Base-by-base conservation (phyloP, 2,888 invertebrate genomes). In the Melieria omissa region DNA sequence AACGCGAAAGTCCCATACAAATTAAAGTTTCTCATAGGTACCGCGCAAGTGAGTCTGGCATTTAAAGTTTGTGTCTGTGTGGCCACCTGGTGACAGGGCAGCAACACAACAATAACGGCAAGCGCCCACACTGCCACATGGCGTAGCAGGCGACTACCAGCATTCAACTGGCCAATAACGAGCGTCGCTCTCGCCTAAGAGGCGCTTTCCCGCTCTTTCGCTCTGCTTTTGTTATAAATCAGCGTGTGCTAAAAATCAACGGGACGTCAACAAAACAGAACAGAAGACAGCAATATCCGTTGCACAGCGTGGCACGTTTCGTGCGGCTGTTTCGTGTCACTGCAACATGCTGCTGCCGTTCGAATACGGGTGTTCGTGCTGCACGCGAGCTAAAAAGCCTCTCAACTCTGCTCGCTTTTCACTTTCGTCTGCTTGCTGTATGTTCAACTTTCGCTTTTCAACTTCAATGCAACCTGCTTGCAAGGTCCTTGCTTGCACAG, bases 401-500 rank as follows among this genome's bases (percentile, higher is more conserved):
- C 29, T 29, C 29, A 29, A 29, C 29, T 29, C 29, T 29, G 29
- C 29, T 29, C 29, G 29, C 29, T 29, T 29, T 29, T 29, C 29
- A 29, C 29, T 1, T 29, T n/a, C 52, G 14, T n/a, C 9, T 52
- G 4, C 4, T 52, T 14, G 52, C 52, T 52, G n/a, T 14, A 6
- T 9, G 12, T 52, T 52, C 29, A 29, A 29, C 29, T 29, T 29
- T 14, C 14, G 52, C 5, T 14, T 52, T 52, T 52, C 52, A 52
- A 14, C 14, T 52, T 52, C 52, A 52, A 52, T 9, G 9, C 52
- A 52, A 52, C 52, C 12, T n/a, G 5, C 6, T 6, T 52, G 12
- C n/a, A 52, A 52, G 10, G 14, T n/a, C 12, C 12, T 52, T 14
- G 52, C 52, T 14, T n/a, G 12, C 73, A 65, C 71, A 71, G 69